A percentile compares a stretch with the other conserved stretches of the same genome.
Conservation (phyloP, 2,888 invertebrate genomes). For the Athalia circularis region DNA sequence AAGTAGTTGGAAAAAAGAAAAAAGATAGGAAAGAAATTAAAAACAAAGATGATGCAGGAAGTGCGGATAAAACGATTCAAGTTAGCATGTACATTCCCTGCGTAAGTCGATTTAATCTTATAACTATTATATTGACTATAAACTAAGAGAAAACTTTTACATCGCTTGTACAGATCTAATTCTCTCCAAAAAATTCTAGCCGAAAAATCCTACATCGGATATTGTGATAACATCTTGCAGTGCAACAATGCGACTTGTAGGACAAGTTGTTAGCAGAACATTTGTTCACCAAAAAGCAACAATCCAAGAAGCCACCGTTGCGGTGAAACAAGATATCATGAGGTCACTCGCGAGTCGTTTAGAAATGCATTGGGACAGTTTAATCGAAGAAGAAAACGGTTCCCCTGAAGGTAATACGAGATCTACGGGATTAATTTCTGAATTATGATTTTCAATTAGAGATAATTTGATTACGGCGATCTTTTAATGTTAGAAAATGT, state of each 20-base stretch:
- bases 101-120: conserved; percentile 75
- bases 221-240: conserved; percentile 72
- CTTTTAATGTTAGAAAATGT: conserved; percentile 78
- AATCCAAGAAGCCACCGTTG: conserved; percentile 82
- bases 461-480: not conserved
- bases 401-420: conserved; percentile 79
- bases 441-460: not conserved
- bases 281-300: conserved; percentile 87
- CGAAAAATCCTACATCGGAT: conserved; percentile 51
- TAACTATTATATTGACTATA: not conserved
- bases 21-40: conserved; percentile 75
- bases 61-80: conserved; percentile 75
- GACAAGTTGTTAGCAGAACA: conserved; percentile 85
- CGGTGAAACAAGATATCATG: conserved; percentile 89
- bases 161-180: conserved; percentile 23
- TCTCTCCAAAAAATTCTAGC: conserved; percentile 45
- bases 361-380: conserved; percentile 94
- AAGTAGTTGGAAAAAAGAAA: conserved; percentile 79
- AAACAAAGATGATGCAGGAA: conserved; percentile 70
- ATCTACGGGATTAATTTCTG: not conserved
- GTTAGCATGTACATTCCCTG: conserved; percentile 83
- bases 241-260: conserved; percentile 83
- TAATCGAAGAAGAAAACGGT: conserved; percentile 87
- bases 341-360: conserved; percentile 90
- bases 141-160: conserved; percentile 25